Conservation (phyloP, 1,140 invertebrate genomes). For the Tenebrio molitor region DNA sequence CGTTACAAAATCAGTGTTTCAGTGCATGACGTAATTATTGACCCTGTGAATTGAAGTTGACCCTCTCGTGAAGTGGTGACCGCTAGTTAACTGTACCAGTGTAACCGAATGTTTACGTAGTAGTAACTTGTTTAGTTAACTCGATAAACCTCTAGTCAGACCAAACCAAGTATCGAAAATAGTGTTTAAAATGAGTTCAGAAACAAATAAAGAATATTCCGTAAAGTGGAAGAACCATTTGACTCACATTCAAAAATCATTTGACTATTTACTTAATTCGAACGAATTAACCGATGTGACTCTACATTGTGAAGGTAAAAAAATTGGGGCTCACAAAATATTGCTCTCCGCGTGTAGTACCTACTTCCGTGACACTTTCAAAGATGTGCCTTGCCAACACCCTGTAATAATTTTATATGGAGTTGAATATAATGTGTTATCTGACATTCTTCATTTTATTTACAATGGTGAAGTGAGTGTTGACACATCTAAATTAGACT, state of each 20-base stretch:
- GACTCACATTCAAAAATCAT: constrained; percentile 80
- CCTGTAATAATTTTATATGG: constrained; percentile 90
- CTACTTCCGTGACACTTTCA: constrained; percentile 87
- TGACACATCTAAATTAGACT: constrained; percentile 74
- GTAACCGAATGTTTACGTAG: constrained; percentile 27
- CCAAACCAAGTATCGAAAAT: not conserved
- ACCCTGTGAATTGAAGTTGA: constrained; percentile 1
- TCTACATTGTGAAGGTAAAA: constrained; percentile 85
- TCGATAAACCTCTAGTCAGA: not conserved
- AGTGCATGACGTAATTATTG: not conserved
- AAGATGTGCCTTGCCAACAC: constrained; percentile 88
- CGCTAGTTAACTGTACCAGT: constrained; percentile 1
- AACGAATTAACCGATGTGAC: constrained; percentile 90
- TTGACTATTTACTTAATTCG: constrained; percentile 81
- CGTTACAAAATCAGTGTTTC: too few species aligned
- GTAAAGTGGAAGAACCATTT: constrained; percentile 84
- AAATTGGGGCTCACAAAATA: constrained; percentile 87
- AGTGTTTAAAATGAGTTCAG: not conserved
- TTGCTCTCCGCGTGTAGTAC: constrained; percentile 86
- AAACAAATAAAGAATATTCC: constrained; percentile 75
- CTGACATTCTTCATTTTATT: constrained; percentile 87
- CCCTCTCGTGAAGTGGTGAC: not conserved
- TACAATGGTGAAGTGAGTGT: constrained; percentile 78
- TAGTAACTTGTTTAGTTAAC: not conserved
- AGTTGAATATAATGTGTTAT: constrained; percentile 85